These are phyloP conservation scores for Psococerastis gibbosa DNA, from an alignment of 2,888 invertebrate genomes.

Conservation along the genomic window DNA sequence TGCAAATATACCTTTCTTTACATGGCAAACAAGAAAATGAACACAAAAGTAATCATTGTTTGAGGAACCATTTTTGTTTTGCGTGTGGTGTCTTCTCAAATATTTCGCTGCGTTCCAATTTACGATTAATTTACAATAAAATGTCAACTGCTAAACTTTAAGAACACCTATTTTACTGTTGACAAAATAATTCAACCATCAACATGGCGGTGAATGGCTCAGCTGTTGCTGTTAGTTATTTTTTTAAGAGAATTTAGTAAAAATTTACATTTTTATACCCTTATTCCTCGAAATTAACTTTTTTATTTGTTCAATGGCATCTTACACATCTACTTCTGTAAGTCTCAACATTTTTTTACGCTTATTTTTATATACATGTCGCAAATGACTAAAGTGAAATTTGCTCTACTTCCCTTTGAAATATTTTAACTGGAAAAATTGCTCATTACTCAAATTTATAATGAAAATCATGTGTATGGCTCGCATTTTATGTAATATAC, in stretches of 20 bases:
- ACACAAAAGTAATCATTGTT: background rate
- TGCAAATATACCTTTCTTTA: background rate
- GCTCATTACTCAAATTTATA: too few species aligned
- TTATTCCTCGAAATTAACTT: background rate
- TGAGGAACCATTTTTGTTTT: background rate
- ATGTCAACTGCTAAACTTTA: background rate
- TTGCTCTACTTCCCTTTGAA: too few species aligned
- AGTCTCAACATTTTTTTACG: too few species aligned
- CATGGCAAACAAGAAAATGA: background rate
- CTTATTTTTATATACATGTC: too few species aligned
- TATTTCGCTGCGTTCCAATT: too few species aligned
- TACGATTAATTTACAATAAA: too few species aligned
- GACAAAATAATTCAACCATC: background rate
- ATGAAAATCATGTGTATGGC: too few species aligned
- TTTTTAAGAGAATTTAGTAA: background rate
- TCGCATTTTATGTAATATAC: too few species aligned
- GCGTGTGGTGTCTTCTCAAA: too few species aligned
- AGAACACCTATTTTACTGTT: background rate
- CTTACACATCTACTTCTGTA: too few species aligned
- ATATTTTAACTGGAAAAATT: too few species aligned
- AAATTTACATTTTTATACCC: background rate
- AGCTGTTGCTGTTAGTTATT: background rate
- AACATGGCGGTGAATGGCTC: background rate
- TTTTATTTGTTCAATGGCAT: background rate
- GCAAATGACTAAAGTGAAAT: too few species aligned